Evolutionary conservation across 2,113 vertebrate species (phyloP).

Genomic region (Tachuris rubrigastra): DNA sequence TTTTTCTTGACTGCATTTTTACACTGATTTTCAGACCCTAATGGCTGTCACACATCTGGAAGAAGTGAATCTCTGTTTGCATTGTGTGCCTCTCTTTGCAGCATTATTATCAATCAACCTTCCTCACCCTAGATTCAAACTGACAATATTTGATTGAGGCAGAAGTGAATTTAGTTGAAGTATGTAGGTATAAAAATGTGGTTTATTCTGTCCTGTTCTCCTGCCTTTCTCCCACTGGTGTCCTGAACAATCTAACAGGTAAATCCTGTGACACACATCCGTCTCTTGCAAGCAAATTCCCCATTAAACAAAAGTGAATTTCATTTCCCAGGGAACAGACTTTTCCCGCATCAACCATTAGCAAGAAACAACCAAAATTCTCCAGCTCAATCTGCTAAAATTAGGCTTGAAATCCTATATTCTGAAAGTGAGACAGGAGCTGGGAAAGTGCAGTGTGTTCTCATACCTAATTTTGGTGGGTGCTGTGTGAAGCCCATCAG

Average conservation of each 20-base stretch:
- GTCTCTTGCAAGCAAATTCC: neutral
- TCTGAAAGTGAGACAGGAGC: neutral
- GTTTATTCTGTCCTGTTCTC: neutral
- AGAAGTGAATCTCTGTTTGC: neutral
- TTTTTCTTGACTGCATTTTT: neutral
- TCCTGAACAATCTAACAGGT: neutral
- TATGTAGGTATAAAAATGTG: neutral
- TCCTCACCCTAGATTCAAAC: neutral
- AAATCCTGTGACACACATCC: neutral
- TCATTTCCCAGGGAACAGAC: neutral
- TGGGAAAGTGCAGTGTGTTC: neutral
- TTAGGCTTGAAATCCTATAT: neutral
- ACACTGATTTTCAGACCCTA: neutral
- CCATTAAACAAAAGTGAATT: neutral
- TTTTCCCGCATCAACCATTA: neutral
- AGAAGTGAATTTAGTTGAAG: neutral
- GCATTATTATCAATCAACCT: neutral
- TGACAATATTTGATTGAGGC: neutral
- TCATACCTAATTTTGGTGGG: fast-evolving
- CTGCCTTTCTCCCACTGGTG: neutral
- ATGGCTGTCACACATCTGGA: neutral
- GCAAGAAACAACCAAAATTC: neutral
- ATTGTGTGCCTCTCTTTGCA: neutral
- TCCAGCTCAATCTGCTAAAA: neutral
- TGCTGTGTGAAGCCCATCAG: neutral